A percentile compares a stretch with the other conserved stretches of the same genome.
Conservation (phyloP, 2,797 vertebrate species). For the Danio kyathit region DNA sequence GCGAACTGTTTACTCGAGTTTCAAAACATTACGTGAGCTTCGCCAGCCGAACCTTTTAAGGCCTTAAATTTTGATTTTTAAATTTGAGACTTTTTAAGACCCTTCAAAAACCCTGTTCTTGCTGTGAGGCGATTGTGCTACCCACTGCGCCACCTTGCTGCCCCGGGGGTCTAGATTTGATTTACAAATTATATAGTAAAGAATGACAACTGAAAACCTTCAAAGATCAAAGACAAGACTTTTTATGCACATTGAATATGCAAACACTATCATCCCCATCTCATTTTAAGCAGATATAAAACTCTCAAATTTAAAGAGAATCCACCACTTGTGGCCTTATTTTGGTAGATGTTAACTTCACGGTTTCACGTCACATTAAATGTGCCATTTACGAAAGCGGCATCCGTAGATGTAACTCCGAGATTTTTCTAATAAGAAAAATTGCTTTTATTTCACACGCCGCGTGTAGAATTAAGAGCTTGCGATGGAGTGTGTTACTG, state of each 20-base stretch:
- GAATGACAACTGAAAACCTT: background rate
- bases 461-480: conserved; percentile 28
- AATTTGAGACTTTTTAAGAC: too few relatives aligned
- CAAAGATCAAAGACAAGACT: background rate
- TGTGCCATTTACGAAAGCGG: conserved; percentile 18
- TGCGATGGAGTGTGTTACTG: conserved; percentile 57
- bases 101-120: too few relatives aligned
- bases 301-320: conserved; percentile 11
- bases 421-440: conserved; percentile 35
- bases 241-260: background rate
- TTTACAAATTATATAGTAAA: background rate
- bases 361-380: conserved; percentile 23
- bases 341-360: conserved; percentile 26
- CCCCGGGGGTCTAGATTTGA: too few relatives aligned
- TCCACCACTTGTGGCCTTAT: background rate
- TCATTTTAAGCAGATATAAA: background rate
- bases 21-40: too few relatives aligned
- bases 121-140: too few relatives aligned
- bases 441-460: conserved; percentile 40
- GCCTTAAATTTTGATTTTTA: too few relatives aligned
- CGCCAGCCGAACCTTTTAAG: too few relatives aligned
- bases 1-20: too few relatives aligned
- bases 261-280: background rate
- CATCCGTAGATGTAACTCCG: background rate
- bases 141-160: too few relatives aligned